Base-by-base conservation (phyloP, 2,888 invertebrate genomes). In the Drosophila villosipedis region DNA sequence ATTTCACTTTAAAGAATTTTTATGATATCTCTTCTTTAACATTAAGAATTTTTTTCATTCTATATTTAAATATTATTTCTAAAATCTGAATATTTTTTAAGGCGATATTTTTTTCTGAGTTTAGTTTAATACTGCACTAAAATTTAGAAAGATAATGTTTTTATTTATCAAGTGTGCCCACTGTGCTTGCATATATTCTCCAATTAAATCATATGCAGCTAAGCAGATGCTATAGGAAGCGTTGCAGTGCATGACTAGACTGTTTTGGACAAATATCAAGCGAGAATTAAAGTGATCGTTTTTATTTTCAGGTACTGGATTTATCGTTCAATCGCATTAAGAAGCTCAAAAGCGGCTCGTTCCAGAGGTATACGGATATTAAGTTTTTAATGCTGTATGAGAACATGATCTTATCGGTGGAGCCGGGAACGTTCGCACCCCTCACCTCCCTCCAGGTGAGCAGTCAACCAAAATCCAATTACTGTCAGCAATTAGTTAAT, bases 401-500 rank as follows among this genome's bases (percentile, higher is more conserved):
- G 79, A 93, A 93, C 68, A 92, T 92, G 92, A 93, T 93, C 68
- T 91, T 92, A 79, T 90, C 89, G n/a, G 92, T 94, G 68, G 93
- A 93, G 84, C 87, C 90, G 69, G 93, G 91, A 70, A 93, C 93
- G 52, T 93, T 93, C 78, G 76, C 84, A 28, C 81, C 90, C 52
- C 90, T 93, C 55, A 92, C 92, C 77, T 83, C 91, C 49, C 76
- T 93, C 61, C 92, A 93, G 92, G 93, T 93, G 84, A 87, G 72
- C 43, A 49, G 2, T 39, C 5, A 52, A 25, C 47, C 47, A 52
- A 37, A 35, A 16, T 49, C 25, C 50, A 50, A 75, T 64, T 66
- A 58, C 37, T 49, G 30, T 16, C 41, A n/a, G 28, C 49, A 62
- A 61, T 62, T 68, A 72, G 41, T 54, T 66, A 72, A 35, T 57